phyloP scores from a whole-genome alignment of 2,113 vertebrate species.

The Neogobius melanostomus region DNA sequence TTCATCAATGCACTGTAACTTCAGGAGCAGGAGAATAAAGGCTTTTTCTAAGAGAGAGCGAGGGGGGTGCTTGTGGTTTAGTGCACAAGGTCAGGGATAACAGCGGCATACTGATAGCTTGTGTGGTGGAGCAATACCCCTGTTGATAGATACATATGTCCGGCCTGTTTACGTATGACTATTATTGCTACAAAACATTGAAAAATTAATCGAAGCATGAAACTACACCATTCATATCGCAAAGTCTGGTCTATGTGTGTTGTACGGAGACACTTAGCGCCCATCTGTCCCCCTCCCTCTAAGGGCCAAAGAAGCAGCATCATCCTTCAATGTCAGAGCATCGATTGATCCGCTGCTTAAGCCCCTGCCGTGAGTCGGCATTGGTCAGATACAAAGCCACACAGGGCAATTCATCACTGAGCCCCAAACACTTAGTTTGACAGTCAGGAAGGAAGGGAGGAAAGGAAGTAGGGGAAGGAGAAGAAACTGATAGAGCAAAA shows the following conservation, averaged over 20 bases:
- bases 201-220: constrained; percentile 23
- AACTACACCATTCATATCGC: constrained; percentile 24
- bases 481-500: constrained; percentile 19
- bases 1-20: constrained; percentile 68
- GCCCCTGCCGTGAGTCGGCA: constrained; percentile 74
- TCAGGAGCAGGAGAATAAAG: constrained; percentile 62
- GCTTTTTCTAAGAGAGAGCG: constrained; percentile 47
- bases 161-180: constrained; percentile 58
- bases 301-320: constrained; percentile 71
- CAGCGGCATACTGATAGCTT: constrained; percentile 52
- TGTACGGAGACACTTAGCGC: constrained; percentile 19
- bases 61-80: constrained; percentile 41
- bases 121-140: constrained; percentile 29
- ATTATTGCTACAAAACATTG: constrained; percentile 44
- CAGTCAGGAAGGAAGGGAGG: constrained; percentile 54
- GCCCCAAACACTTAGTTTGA: constrained; percentile 75
- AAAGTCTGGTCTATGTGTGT: constrained; percentile 11
- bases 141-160: constrained; percentile 57
- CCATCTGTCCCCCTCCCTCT: constrained; percentile 46
- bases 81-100: constrained; percentile 63
- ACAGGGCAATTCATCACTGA: constrained; percentile 81
- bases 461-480: constrained; percentile 20
- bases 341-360: constrained; percentile 80
- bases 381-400: constrained; percentile 79
- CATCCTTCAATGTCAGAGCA: constrained; percentile 81